Conservation (phyloP, 2,888 invertebrate genomes). For the Camponotus fellah region DNA sequence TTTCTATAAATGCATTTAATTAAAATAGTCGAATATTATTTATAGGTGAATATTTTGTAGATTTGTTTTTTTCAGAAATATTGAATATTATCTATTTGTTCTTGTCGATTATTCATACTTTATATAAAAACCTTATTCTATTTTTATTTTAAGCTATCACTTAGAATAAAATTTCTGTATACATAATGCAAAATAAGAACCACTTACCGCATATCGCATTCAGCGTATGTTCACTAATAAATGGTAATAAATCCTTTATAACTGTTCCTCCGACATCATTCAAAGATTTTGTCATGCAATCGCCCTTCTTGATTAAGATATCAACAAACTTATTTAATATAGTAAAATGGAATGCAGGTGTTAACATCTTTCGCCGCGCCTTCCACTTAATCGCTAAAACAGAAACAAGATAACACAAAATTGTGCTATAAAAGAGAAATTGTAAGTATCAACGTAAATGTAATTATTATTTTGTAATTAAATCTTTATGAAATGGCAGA, state of each 20-base stretch:
- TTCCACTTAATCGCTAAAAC: conserved; percentile 88
- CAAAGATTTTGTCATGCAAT: conserved; percentile 81
- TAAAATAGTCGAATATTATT: neutral
- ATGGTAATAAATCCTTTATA: conserved; percentile 87
- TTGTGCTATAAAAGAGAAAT: neutral
- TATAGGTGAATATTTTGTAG: neutral
- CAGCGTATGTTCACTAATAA: conserved; percentile 89
- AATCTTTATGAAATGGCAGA: neutral
- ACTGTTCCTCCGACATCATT: conserved; percentile 75
- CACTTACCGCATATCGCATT: conserved; percentile 90
- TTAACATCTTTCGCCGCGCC: conserved; percentile 88
- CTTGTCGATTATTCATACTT: neutral
- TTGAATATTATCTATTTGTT: neutral
- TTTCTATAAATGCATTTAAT: conserved; percentile 15
- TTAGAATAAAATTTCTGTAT: neutral
- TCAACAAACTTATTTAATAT: conserved; percentile 86
- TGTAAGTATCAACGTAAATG: neutral
- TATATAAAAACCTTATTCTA: neutral
- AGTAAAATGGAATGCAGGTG: conserved; percentile 90
- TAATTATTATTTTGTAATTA: neutral
- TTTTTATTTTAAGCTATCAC: neutral
- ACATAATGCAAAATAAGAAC: neutral
- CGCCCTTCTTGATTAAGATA: conserved; percentile 85
- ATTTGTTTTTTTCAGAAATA: neutral
- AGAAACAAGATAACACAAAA: neutral